phyloP scores from a whole-genome alignment of 2,797 vertebrate genomes.

The Peromyscus melanophrys region DNA sequence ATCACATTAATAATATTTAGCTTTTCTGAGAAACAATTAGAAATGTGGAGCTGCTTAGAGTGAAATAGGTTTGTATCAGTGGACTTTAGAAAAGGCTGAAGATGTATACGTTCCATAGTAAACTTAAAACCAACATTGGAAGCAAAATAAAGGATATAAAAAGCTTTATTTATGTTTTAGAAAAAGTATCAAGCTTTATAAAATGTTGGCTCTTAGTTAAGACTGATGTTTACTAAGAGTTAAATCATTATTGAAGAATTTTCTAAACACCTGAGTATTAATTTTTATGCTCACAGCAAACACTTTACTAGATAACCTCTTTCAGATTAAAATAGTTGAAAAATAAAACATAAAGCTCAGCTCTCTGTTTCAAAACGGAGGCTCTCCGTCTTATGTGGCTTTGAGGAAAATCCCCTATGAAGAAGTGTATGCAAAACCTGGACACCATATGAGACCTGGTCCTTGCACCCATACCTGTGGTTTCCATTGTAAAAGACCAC shows the following conservation, averaged over 20 bases:
- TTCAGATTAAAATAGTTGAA: conserved; percentile 73
- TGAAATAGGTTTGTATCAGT: conserved; percentile 70
- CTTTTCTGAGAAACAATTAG: conserved; percentile 86
- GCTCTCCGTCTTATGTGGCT: conserved; percentile 7
- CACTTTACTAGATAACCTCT: conserved; percentile 60
- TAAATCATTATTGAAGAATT: conserved; percentile 76
- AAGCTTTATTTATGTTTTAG: conserved; percentile 73
- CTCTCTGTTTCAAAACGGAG: conserved; percentile 51
- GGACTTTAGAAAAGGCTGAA: conserved; percentile 68
- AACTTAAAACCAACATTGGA: conserved; percentile 59
- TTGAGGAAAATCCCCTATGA: neutral
- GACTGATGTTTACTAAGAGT: conserved; percentile 77
- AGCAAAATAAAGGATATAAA: conserved; percentile 74
- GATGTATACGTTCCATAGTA: conserved; percentile 58
- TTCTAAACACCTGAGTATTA: conserved; percentile 69
- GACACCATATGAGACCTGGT: neutral
- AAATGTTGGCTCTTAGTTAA: conserved; percentile 71
- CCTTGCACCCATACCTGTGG: neutral
- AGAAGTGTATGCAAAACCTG: neutral
- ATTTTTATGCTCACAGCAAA: conserved; percentile 60
- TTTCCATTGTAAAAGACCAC: neutral
- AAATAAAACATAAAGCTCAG: conserved; percentile 64
- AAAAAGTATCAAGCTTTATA: conserved; percentile 73
- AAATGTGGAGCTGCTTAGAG: conserved; percentile 85
- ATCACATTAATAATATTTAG: conserved; percentile 86